Evolutionary conservation across 2,888 invertebrate species (phyloP), one percentile per base, ranked within the genome.

Genomic region (Synanthedon myopaeformis): DNA sequence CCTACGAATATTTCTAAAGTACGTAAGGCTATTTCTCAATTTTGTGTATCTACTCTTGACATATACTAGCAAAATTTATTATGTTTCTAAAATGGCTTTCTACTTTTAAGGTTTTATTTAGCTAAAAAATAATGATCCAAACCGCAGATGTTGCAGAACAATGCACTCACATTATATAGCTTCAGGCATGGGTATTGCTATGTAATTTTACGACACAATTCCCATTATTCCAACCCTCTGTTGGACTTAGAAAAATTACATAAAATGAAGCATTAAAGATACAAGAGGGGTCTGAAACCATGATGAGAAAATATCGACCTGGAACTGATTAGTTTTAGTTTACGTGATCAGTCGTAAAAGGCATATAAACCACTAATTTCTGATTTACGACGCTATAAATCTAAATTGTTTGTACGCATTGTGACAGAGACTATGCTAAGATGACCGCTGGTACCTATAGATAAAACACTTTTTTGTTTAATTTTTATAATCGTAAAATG

Each of bases 311-410:
- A 70, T 64, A 74, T 74, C 67, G 61, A 64, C 62, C 23, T 17
- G 52, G 13, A 52, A 48, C 48, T 77, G 79, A 82, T 82, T 82
- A 81, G 80, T 78, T 80, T 64, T 65, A 76, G 71, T 71, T 76
- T 74, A 72, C 70, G 70, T 64, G 68, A 66, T 60, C 57, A 56
- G 59, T 66, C 65, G 68, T 82, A 81, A 82, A 80, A 72, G 58
- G 58, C 60, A 57, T 68, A 63, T 74, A 67, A 72, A 70, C 65
- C 65, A 66, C 81, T 79, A 80, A 82, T 82, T 78, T 72, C 68
- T 73, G 72, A 82, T 82, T 82, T 83, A 83, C 70, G 76, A 69
- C 64, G 62, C 62, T 67, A 66, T 82, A 81, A 79, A 82, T 82
- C 72, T 75, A 61, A 64, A 64, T 62, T 75, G 75, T 77, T 78